Percentiles rank a stretch among this genome's conserved stretches.
Evolutionary conservation across 1,140 invertebrate species (phyloP).

Genomic region (Dendroctonus valens): DNA sequence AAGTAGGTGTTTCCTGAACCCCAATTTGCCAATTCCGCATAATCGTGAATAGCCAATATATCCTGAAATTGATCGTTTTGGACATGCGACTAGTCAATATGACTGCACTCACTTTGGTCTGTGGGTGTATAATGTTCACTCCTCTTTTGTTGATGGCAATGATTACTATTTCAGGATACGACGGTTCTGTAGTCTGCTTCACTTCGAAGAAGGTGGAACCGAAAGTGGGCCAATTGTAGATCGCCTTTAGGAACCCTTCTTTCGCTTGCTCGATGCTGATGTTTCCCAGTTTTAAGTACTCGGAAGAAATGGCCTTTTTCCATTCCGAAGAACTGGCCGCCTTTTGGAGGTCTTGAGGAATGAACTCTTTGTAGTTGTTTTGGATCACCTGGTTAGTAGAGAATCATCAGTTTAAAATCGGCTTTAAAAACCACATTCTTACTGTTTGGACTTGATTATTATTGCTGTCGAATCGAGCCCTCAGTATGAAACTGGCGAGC

Average conservation of each 20-base stretch:
- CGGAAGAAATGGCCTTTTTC: constrained; percentile 71
- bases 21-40: constrained; percentile 88
- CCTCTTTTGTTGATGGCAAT: constrained; percentile 91
- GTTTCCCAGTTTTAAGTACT: constrained; percentile 55
- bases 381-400: constrained; percentile 50
- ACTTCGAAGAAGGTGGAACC: constrained; percentile 96
- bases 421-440: constrained; percentile 7
- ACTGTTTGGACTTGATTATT: constrained; percentile 47
- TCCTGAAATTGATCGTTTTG: constrained; percentile 59
- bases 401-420: constrained; percentile 4
- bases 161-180: constrained; percentile 80
- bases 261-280: constrained; percentile 74
- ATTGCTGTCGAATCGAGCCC: constrained; percentile 72
- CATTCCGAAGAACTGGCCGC: constrained; percentile 74
- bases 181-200: constrained; percentile 81
- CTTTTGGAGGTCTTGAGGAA: constrained; percentile 79
- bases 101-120: constrained; percentile 67
- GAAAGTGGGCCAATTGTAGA: constrained; percentile 84
- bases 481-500: constrained; percentile 78
- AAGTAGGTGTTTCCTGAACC: constrained; percentile 92
- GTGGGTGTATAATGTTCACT: constrained; percentile 83
- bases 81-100: not conserved
- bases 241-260: constrained; percentile 76
- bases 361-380: constrained; percentile 68
- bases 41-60: constrained; percentile 78